phyloP scores from a whole-genome alignment of 2,888 invertebrate genomes.

The Rhingia rostrata region DNA sequence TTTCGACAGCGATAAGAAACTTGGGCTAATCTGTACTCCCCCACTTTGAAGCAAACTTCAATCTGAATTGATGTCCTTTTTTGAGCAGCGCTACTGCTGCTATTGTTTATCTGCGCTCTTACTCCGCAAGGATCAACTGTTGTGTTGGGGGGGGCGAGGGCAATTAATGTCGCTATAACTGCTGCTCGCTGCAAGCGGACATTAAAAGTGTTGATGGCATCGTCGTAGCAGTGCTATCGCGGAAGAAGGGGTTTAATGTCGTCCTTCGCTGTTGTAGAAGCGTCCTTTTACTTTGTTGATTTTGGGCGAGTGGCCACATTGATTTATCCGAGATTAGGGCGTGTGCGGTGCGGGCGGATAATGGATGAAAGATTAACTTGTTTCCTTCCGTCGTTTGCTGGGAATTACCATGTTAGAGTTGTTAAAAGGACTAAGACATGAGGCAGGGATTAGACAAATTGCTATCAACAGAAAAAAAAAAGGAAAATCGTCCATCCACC shows the following conservation, averaged over 20 bases:
- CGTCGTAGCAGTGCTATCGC: constrained; percentile 46
- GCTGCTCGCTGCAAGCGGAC: constrained; percentile 66
- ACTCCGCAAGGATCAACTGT: constrained; percentile 55
- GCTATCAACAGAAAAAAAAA: neutral
- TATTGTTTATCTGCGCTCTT: constrained; percentile 35
- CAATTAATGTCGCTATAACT: constrained; percentile 74
- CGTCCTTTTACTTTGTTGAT: constrained; percentile 37
- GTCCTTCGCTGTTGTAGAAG: constrained; percentile 14
- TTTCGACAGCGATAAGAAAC: constrained; percentile 62
- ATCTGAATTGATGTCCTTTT: constrained; percentile 69
- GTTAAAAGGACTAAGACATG: constrained; percentile 50
- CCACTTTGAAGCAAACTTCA: constrained; percentile 48
- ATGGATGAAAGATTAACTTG: constrained; percentile 72
- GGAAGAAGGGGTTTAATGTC: constrained; percentile 62
- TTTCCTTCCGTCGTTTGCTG: constrained; percentile 53
- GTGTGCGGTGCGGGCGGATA: constrained; percentile 54
- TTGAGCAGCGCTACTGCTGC: constrained; percentile 31
- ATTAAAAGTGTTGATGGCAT: constrained; percentile 63
- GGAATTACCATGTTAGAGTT: constrained; percentile 60
- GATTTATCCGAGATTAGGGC: constrained; percentile 72
- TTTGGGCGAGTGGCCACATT: constrained; percentile 63
- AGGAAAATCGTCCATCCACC: constrained; percentile 19
- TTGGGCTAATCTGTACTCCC: constrained; percentile 51
- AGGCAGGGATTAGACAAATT: constrained; percentile 10
- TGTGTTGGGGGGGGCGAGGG: constrained; percentile 3